A percentile compares a stretch with the other conserved stretches of the same genome.
Conservation (phyloP, 1,140 invertebrate species). For the Lethocerus indicus region DNA sequence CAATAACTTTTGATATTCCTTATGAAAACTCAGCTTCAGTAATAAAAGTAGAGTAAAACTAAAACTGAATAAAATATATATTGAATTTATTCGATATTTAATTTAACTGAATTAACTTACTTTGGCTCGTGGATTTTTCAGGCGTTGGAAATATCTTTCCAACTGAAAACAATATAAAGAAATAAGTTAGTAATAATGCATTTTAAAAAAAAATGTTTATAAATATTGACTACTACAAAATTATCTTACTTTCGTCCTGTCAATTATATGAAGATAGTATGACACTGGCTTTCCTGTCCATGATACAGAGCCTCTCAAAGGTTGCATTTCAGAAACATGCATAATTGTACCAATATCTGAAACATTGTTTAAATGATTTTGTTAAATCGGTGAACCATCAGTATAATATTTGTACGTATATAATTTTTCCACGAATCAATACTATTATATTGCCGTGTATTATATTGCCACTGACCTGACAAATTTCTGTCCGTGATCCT, state of each 20-base stretch:
- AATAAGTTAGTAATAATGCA: neutral
- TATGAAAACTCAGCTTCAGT: slow-evolving; percentile 3
- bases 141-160: slow-evolving; percentile 83
- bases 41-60: too few species aligned
- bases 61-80: neutral
- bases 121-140: slow-evolving; percentile 38
- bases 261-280: slow-evolving; percentile 94
- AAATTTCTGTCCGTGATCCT: slow-evolving; percentile 84
- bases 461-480: slow-evolving; percentile 6
- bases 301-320: slow-evolving; percentile 85
- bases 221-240: neutral
- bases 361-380: neutral
- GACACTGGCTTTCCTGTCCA: slow-evolving; percentile 97
- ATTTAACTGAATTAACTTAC: slow-evolving; percentile 2
- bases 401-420: neutral
- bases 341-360: slow-evolving; percentile 96
- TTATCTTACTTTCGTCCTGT: slow-evolving; percentile 59
- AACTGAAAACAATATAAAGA: slow-evolving; percentile 33
- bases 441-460: neutral
- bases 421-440: slow-evolving; percentile 2
- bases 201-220: neutral
- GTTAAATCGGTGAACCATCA: neutral
- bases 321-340: slow-evolving; percentile 92
- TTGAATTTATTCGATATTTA: neutral
- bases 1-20: too few species aligned